Evolutionary conservation across 2,797 vertebrate genomes (phyloP).

Genomic region (Chelmon rostratus): DNA sequence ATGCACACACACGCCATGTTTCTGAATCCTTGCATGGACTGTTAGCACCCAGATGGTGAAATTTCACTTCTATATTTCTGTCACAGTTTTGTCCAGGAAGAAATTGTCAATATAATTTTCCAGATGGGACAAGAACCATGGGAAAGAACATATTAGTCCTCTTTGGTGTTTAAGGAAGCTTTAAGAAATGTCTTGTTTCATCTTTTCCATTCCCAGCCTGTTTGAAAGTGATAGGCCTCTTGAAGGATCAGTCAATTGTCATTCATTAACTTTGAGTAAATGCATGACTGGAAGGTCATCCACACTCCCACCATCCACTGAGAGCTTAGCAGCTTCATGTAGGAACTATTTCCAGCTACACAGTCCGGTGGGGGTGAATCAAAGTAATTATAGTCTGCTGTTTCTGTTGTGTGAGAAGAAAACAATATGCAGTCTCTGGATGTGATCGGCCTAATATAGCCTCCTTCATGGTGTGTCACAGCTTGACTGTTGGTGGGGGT

Average conservation of each 20-base stretch:
- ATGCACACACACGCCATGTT: conserved; percentile 23
- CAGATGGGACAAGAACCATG: conserved; percentile 12
- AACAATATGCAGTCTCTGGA: conserved; percentile 65
- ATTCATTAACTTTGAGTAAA: conserved; percentile 60
- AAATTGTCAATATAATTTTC: conserved; percentile 27
- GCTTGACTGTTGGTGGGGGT: conserved; percentile 30
- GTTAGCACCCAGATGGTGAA: conserved; percentile 39
- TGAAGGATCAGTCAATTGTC: conserved; percentile 36
- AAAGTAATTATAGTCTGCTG: conserved; percentile 72
- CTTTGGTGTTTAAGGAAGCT: conserved; percentile 13
- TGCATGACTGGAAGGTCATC: conserved; percentile 52
- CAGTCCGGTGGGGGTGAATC: conserved; percentile 42
- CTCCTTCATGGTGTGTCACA: conserved; percentile 47
- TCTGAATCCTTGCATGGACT: conserved; percentile 16
- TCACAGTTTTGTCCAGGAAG: neutral
- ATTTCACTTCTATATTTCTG: neutral
- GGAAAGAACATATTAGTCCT: conserved; percentile 35
- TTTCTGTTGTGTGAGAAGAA: conserved; percentile 67
- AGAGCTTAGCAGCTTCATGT: conserved; percentile 58
- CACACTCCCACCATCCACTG: conserved; percentile 67
- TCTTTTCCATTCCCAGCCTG: conserved; percentile 7
- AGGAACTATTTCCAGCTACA: conserved; percentile 63
- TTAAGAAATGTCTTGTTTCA: conserved; percentile 13
- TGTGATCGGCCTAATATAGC: conserved; percentile 69
- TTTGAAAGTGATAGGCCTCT: neutral